Evolutionary conservation across 2,888 invertebrate species (phyloP).

Genomic region (Agonopterix subpropinquella): DNA sequence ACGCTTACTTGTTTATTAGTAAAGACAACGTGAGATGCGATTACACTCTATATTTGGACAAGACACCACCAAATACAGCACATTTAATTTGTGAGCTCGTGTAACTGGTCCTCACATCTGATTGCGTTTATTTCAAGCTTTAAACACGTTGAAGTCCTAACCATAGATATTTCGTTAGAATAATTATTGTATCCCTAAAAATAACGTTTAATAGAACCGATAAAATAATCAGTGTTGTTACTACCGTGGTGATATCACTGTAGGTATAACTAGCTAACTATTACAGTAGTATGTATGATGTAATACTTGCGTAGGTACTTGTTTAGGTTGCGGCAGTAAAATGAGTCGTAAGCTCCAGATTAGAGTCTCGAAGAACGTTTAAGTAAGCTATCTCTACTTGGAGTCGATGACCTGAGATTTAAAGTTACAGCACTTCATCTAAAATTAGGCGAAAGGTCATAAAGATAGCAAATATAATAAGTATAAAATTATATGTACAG

Average conservation of each 20-base stretch:
- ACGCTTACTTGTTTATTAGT: conserved; percentile 6
- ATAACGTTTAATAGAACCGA: not conserved
- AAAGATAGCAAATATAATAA: conserved; percentile 24
- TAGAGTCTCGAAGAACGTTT: conserved; percentile 1
- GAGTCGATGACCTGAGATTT: conserved; percentile 46
- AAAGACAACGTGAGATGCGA: not conserved
- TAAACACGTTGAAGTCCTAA: too few relatives aligned
- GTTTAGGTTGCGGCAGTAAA: not conserved
- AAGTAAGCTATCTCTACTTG: conserved; percentile 17
- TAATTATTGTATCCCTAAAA: too few relatives aligned
- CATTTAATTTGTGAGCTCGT: conserved; percentile 8
- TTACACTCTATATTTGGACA: conserved; percentile 9
- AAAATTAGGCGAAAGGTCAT: conserved; percentile 38
- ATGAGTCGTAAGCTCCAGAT: conserved; percentile 6
- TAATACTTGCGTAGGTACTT: conserved; percentile 4
- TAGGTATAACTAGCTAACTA: not conserved
- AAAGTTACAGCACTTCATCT: conserved; percentile 32
- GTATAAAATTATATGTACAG: conserved; percentile 3
- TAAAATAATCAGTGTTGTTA: not conserved
- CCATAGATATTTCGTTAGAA: too few relatives aligned
- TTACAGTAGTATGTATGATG: conserved; percentile 5
- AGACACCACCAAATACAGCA: conserved; percentile 10
- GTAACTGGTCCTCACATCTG: not conserved
- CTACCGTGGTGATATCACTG: not conserved
- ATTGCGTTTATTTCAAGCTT: not conserved